Conservation (phyloP, 2,888 invertebrate genomes). For the Cantharis nigra region DNA sequence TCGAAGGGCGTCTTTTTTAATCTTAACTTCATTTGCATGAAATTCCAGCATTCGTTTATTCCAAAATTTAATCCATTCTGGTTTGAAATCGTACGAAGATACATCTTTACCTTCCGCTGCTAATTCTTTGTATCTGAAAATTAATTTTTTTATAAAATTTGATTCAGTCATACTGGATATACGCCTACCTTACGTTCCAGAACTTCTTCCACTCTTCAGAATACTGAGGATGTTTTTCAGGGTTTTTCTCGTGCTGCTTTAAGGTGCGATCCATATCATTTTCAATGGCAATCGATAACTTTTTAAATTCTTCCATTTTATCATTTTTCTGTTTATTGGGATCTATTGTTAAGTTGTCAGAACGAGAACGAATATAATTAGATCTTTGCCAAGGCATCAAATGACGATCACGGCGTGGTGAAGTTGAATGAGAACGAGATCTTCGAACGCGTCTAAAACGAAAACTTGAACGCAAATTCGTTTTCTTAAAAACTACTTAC, state of each 20-base stretch:
- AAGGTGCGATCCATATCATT: conserved; percentile 67
- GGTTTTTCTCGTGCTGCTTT: conserved; percentile 79
- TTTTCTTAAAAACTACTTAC: background rate
- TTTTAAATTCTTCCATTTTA: conserved; percentile 60
- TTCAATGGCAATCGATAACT: conserved; percentile 58
- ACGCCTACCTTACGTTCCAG: conserved; percentile 71
- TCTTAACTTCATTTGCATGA: conserved; percentile 70
- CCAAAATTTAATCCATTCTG: conserved; percentile 89
- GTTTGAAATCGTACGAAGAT: conserved; percentile 81
- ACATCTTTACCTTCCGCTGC: conserved; percentile 78
- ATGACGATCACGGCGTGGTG: conserved; percentile 17
- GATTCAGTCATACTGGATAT: background rate
- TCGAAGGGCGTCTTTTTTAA: conserved; percentile 70
- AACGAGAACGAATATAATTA: conserved; percentile 37
- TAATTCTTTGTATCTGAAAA: conserved; percentile 68
- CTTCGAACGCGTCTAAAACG: background rate
- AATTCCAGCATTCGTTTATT: conserved; percentile 80
- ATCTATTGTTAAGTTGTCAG: conserved; percentile 34
- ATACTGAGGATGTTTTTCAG: conserved; percentile 86
- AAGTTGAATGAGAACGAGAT: conserved; percentile 23
- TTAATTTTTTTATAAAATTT: background rate
- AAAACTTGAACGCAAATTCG: background rate
- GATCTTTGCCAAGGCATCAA: conserved; percentile 41
- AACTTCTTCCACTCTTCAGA: conserved; percentile 90
- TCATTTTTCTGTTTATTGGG: conserved; percentile 47